These are phyloP conservation scores for Sorex araneus DNA, from an alignment of 2,113 vertebrate species.

Conservation along the genomic window DNA sequence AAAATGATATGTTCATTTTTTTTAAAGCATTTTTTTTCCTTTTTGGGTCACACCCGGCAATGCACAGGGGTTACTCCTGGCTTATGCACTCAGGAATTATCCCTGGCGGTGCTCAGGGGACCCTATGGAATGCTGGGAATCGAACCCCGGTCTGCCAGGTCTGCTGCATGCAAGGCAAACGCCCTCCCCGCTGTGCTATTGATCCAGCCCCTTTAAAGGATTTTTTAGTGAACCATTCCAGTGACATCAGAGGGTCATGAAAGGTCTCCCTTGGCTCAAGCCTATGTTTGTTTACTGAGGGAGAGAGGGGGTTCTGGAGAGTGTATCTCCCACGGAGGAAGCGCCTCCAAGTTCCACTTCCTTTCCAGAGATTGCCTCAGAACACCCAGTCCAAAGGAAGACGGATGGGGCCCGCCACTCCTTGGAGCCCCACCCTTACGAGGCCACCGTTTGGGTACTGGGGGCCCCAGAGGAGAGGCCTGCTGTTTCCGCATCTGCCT, in stretches of 20 bases:
- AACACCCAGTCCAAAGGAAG: conserved; percentile 3
- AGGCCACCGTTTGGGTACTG: background rate
- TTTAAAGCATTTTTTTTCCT: conserved; percentile 10
- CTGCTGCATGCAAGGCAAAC: too few relatives aligned
- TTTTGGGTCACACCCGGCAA: too few relatives aligned
- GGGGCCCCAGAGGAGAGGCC: background rate
- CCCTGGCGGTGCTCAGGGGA: too few relatives aligned
- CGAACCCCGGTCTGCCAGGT: too few relatives aligned
- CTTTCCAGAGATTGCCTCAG: conserved; percentile 3
- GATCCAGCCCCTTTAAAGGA: too few relatives aligned
- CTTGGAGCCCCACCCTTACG: background rate
- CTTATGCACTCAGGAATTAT: too few relatives aligned
- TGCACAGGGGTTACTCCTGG: too few relatives aligned
- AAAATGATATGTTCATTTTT: background rate
- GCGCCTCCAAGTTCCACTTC: background rate
- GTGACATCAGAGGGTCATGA: conserved; percentile 48
- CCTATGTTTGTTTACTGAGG: background rate
- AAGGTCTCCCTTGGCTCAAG: background rate
- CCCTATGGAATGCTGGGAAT: too few relatives aligned
- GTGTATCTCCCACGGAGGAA: conserved; percentile 9
- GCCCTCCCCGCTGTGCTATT: too few relatives aligned
- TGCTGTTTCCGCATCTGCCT: background rate
- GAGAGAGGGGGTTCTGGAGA: background rate
- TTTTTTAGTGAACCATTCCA: conserved; percentile 36
- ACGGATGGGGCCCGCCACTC: background rate